Evolutionary conservation across 2,888 invertebrate genomes (phyloP), one percentile per base, ranked within the genome.

Genomic region (Cosmia trapezina): DNA sequence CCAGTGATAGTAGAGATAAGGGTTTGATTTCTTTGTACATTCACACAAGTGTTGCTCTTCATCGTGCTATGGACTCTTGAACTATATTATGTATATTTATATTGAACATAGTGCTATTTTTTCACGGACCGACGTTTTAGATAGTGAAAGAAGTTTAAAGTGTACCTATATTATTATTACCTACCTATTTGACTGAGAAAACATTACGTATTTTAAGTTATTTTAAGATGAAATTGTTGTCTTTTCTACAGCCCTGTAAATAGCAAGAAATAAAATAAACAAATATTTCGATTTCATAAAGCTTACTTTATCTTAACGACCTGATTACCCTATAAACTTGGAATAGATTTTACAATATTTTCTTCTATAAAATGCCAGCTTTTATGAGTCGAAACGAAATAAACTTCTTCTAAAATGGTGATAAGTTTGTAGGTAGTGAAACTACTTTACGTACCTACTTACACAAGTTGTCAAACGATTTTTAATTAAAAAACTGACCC

Each of bases 1-100:
- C 95, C 93, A 95, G 96, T 96, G 96, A 96, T 96, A 96, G 90
- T 96, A 96, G 96, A 88, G 86, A 88, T 96, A 96, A 95, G 95
- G 87, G 89, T 92, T 94, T 92, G 89, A 86, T 88, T 89, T 89
- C 81, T 83, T 84, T 87, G 82, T 86, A 89, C 84, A 85, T 87
- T 86, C 83, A 81, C 76, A 67, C 83, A 77, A 79, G 86, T 92
- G 89, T 92, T 90, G 90, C 93, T 90, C 91, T 88, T 87, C 89
- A 91, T 90, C 91, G 91, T 92, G 91, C 93, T 94, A 90, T 90
- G 90, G 90, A 92, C 89, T 92, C 90, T 90, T 90, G 88, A 91
- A 90, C 84, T 91, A 89, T 91, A 91, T 90, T 89, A 87, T 86
- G 84, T 88, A 87, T 88, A 91, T 90, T 88, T 91, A 91, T 90